Conservation (phyloP, 2,113 vertebrate species). For the Brevimyrus niger region DNA sequence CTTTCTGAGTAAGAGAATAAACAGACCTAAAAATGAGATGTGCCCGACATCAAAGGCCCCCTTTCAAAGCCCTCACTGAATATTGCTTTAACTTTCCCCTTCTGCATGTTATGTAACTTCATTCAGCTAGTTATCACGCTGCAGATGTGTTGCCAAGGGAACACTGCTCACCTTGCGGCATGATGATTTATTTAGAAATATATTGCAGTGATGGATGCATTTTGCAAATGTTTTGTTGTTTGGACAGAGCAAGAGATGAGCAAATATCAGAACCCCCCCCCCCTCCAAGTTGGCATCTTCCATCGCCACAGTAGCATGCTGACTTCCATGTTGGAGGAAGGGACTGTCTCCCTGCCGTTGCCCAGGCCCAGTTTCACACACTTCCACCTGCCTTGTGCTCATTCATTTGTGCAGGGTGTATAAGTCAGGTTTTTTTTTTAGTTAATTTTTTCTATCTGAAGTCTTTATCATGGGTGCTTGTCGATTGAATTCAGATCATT, state of each 20-base stretch:
- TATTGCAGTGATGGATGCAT: constrained; percentile 1
- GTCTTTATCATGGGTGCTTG: background rate
- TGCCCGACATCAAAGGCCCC: constrained; percentile 12
- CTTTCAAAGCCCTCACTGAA: background rate
- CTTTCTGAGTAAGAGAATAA: constrained; percentile 14
- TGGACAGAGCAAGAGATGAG: background rate
- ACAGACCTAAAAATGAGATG: constrained; percentile 18
- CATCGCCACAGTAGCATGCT: background rate
- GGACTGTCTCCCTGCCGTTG: background rate
- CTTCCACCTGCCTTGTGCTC: background rate
- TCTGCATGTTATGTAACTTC: constrained; percentile 24
- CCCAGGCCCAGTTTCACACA: background rate
- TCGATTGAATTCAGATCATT: background rate
- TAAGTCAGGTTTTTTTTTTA: background rate
- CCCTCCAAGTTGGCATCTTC: background rate
- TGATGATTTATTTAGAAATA: background rate
- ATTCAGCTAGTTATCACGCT: constrained; percentile 24
- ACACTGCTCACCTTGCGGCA: constrained; percentile 11
- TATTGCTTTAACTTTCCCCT: background rate
- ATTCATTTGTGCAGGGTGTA: background rate
- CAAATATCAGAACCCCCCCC: background rate
- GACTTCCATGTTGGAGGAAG: background rate
- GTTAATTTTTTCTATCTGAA: background rate
- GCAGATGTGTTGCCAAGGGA: constrained; percentile 26
- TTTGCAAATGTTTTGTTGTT: constrained; percentile 7